Evolutionary conservation across 2,888 invertebrate species (phyloP), one percentile per base, ranked within the genome.

Genomic region (Phalera bucephala): DNA sequence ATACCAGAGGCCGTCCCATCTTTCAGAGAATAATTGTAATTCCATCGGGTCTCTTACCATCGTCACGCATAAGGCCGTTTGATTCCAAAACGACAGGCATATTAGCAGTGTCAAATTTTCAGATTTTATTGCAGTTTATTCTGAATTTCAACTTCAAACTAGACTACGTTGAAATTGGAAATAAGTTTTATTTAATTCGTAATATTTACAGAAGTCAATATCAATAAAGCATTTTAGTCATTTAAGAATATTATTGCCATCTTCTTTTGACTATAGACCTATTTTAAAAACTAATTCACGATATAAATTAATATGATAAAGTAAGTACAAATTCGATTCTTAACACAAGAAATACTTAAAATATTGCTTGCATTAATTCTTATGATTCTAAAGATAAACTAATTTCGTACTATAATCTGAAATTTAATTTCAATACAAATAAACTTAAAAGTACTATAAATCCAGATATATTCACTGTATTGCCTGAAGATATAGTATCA

Each of bases 301-400:
- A 43, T 41, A 62, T 47, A 59, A 56, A 56, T 54, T 54, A 54
- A 52, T 40, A 39, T 34, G 45, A 33, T 38, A 46, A 55, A 51
- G 61, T 85, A 85, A 85, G 84, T 84, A 85, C 83, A 83, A 68
- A 70, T 64, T 72, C 71, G 69, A 70, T 72, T 64, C 17, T 5
- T 3, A 3, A 17, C 17, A 17, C 17, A 17, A 17, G 3, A 5
- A 3, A 2, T 22, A 22, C 9, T 17, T 17, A 1, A n/a, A 17
- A 8, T 28, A 17, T 10, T 28, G 7, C 22, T 22, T n/a, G 25
- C 13, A 17, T 17, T 2, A 22, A 28, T 12, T 26, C 12, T 29
- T 22, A 31, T 28, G 7, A 15, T 28, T 26, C 3, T 7, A 23
- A 27, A 17, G 28, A 25, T 29, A 6, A 32, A 28, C 29, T 53